A percentile compares a stretch with the other conserved stretches of the same genome.
Evolutionary conservation across 2,888 invertebrate species (phyloP).

Genomic region (Leptinotarsa tumamoca): DNA sequence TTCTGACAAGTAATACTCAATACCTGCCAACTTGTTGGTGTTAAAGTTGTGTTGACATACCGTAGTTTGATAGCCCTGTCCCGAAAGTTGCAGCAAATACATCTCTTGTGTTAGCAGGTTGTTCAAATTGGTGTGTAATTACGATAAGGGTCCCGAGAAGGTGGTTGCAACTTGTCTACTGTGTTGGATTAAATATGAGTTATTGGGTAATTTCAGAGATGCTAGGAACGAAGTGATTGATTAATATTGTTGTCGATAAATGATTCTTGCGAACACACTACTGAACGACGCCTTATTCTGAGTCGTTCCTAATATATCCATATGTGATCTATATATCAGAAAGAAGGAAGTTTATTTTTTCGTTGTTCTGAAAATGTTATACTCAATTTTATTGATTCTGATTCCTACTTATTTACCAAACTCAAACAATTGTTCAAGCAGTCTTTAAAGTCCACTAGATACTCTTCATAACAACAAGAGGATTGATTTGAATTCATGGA

Average conservation of each 20-base stretch:
- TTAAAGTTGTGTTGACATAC: not conserved
- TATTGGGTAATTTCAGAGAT: not conserved
- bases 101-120: not conserved
- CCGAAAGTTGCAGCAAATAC: not conserved
- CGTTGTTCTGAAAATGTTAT: too few relatives aligned
- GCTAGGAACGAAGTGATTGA: not conserved
- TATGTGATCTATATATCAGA: too few relatives aligned
- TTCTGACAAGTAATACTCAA: not conserved
- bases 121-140: not conserved
- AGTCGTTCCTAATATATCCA: not conserved
- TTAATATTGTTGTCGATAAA: not conserved
- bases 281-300: not conserved
- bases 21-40: not conserved
- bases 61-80: not conserved
- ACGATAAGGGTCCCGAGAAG: not conserved
- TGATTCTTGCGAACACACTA: not conserved
- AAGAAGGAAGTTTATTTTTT: too few relatives aligned
- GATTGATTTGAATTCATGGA: too few relatives aligned
- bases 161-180: not conserved
- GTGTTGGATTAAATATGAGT: constrained; percentile 11
- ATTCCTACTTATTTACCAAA: too few relatives aligned
- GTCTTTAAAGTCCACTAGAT: too few relatives aligned
- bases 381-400: too few relatives aligned
- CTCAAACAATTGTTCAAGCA: too few relatives aligned
- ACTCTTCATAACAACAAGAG: too few relatives aligned